Conservation (phyloP, 1,140 invertebrate genomes). For the Scaptomyza pallida region DNA sequence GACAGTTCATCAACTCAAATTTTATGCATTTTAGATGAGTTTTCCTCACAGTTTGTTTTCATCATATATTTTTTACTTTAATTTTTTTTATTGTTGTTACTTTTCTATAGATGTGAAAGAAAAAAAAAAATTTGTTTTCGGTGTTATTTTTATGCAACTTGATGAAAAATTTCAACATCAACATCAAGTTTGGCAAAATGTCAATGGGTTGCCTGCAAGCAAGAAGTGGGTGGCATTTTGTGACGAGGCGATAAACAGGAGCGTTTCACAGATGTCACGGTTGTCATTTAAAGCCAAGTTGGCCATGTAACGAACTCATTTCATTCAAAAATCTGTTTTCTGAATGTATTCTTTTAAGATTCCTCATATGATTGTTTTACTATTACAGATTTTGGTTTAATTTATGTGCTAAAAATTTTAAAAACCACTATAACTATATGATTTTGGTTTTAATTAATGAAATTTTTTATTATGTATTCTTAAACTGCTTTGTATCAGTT, state of each 20-base stretch:
- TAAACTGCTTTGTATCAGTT: too few relatives aligned
- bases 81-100: constrained; percentile 35
- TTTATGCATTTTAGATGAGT: constrained; percentile 83
- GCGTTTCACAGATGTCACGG: constrained; percentile 14
- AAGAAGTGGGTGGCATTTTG: constrained; percentile 63
- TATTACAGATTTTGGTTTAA: too few relatives aligned
- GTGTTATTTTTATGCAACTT: constrained; percentile 81
- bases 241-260: constrained; percentile 44
- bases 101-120: constrained; percentile 27
- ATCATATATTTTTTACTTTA: constrained; percentile 16
- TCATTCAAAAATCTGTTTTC: too few relatives aligned
- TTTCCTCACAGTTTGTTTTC: constrained; percentile 80
- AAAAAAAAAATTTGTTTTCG: constrained; percentile 56
- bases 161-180: constrained; percentile 83
- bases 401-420: too few relatives aligned
- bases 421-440: too few relatives aligned
- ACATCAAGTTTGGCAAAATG: constrained; percentile 82
- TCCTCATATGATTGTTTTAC: too few relatives aligned
- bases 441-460: too few relatives aligned
- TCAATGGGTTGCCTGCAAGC: constrained; percentile 69
- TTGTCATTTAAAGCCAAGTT: not conserved
- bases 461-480: too few relatives aligned
- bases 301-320: too few relatives aligned
- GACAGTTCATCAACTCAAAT: constrained; percentile 80
- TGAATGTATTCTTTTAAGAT: too few relatives aligned